phyloP scores from a whole-genome alignment of 2,888 invertebrate genomes.

The Cheilosia vernalis region DNA sequence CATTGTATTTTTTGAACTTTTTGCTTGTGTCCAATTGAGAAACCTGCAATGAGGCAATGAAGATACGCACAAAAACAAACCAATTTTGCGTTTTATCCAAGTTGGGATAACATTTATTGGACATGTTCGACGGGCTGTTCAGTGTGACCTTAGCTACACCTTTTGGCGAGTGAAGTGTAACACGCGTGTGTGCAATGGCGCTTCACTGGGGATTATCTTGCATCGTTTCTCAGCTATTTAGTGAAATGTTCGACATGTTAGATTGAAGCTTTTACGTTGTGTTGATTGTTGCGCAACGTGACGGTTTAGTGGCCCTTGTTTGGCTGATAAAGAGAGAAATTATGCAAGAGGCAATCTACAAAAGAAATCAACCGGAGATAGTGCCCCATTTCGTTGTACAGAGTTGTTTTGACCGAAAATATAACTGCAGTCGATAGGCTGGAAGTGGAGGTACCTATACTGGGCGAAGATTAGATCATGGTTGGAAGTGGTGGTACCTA shows the following conservation, averaged over 20 bases:
- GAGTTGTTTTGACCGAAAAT: too few species aligned
- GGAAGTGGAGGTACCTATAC: too few species aligned
- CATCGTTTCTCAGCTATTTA: conserved; percentile 19
- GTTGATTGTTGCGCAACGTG: neutral
- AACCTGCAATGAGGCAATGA: neutral
- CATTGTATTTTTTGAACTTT: neutral
- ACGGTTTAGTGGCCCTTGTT: conserved; percentile 3
- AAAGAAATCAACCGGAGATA: neutral
- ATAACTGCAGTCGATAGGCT: too few species aligned
- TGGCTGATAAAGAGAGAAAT: neutral
- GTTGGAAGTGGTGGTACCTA: too few species aligned
- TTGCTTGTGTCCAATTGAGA: neutral
- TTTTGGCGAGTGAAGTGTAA: conserved; percentile 12
- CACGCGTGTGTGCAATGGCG: conserved; percentile 11
- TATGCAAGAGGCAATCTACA: neutral
- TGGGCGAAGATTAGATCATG: too few species aligned
- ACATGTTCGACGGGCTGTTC: conserved; percentile 6
- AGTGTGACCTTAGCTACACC: conserved; percentile 35
- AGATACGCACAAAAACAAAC: neutral
- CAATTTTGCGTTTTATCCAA: conserved; percentile 24
- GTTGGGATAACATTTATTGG: conserved; percentile 24
- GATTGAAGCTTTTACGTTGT: conserved; percentile 7
- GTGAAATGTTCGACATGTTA: conserved; percentile 9
- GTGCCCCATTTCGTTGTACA: too few species aligned
- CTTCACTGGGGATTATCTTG: conserved; percentile 26